Percentiles rank a stretch among this genome's conserved stretches.
These are phyloP conservation scores for Typhlomys cinereus DNA, from an alignment of 2,113 vertebrate species.

Conservation along the genomic window DNA sequence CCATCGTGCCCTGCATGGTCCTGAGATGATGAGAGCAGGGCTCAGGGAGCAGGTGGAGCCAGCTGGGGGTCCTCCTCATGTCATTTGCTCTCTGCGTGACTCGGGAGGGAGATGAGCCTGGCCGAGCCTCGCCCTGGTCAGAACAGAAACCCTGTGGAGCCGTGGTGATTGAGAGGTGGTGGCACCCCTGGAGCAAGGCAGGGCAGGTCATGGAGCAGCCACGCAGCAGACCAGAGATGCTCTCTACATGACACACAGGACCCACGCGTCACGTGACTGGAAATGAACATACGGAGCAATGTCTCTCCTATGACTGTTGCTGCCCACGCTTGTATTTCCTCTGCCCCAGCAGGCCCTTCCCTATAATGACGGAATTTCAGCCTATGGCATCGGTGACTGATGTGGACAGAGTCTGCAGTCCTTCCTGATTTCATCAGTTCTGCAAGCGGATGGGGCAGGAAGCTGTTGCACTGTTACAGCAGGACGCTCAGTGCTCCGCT, in stretches of 20 bases:
- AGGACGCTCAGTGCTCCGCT: background rate
- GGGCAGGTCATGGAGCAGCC: fast-evolving
- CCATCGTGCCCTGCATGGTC: background rate
- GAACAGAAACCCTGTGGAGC: background rate
- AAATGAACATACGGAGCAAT: fast-evolving
- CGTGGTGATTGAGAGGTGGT: too few species aligned
- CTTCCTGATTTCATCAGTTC: fast-evolving
- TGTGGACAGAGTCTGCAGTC: background rate
- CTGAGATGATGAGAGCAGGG: background rate
- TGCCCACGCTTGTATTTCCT: background rate
- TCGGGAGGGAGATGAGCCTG: background rate
- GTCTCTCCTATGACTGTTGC: background rate
- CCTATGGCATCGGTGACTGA: fast-evolving
- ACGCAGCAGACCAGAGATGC: background rate
- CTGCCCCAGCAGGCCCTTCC: background rate
- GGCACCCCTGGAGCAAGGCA: fast-evolving
- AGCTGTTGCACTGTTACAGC: background rate
- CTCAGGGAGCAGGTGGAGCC: background rate
- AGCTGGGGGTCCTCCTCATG: background rate
- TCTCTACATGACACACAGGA: background rate
- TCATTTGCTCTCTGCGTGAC: background rate
- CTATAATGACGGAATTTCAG: fast-evolving
- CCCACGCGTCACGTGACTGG: background rate
- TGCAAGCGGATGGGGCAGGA: background rate
- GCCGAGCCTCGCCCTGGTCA: background rate